These are phyloP conservation scores for Dendrocincla fuliginosa DNA, from an alignment of 2,797 vertebrate species.

Conservation along the genomic window DNA sequence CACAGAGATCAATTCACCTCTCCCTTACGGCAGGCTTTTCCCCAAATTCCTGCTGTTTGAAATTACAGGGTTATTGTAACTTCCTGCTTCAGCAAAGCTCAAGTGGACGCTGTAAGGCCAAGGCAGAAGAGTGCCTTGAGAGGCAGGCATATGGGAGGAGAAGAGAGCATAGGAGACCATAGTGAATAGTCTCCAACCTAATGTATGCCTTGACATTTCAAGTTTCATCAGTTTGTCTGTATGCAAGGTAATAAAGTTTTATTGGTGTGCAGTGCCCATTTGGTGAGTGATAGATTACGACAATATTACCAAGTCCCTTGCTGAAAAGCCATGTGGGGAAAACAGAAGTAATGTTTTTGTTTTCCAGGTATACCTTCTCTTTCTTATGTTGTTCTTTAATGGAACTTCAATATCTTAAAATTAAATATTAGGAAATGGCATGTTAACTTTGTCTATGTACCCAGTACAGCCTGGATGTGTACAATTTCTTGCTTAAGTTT, in stretches of 20 bases:
- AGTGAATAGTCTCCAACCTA: neutral
- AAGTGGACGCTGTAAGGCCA: neutral
- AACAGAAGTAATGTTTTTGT: neutral
- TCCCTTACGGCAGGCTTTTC: neutral
- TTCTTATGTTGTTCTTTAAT: neutral
- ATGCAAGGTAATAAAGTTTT: neutral
- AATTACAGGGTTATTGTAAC: neutral
- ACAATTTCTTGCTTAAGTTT: neutral
- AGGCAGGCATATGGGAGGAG: neutral
- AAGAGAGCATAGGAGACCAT: neutral
- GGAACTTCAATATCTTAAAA: neutral
- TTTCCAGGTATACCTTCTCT: neutral
- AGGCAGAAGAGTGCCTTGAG: neutral
- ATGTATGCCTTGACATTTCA: neutral
- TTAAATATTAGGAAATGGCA: neutral
- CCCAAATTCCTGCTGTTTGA: neutral
- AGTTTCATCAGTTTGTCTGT: neutral
- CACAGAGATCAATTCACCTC: neutral
- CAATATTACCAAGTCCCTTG: neutral
- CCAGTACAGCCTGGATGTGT: neutral
- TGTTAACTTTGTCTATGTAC: neutral
- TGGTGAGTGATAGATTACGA: accelerated
- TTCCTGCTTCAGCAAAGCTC: neutral
- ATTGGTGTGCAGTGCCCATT: neutral
- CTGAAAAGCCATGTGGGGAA: neutral